Base-by-base conservation (phyloP, 2,113 vertebrate species). In the Talpa occidentalis region DNA sequence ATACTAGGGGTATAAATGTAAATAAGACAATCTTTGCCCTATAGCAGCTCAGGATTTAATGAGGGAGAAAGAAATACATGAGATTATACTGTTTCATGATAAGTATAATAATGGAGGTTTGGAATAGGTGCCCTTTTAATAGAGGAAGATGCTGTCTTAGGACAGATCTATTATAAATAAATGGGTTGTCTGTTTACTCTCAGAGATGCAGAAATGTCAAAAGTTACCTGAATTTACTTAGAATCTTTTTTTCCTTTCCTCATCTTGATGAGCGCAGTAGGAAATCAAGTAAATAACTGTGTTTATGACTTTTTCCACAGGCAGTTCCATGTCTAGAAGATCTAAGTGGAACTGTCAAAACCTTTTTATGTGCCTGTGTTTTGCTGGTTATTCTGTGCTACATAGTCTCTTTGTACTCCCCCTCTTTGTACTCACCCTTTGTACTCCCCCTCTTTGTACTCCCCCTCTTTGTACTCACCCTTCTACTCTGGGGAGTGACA, bases 51-150 rank as follows among this genome's bases (percentile, higher is more conserved):
- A 88, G 56, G 42, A 80, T 87, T 84, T 80, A 59, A 73, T 49
- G 35, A 93, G 44, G 54, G 67, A 81, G 84, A 76, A 56, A 54
- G 12, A 83, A 73, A 67, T 35, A 59, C 81, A 78, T 56, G 35
- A 59, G 70, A 40, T 82, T 94, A 49, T 5, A 88, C 12, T 92
- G n/a, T 28, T 30, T 56, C 24, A 10, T 64, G 56, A 10, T 80
- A 94, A 86, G 17, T 16, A 3, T 52, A 14, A n/a, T 54, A 64
- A 47, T 81, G 30, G 76, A 88, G 19, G 3, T n/a, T 30, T 93
- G 42, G 42, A 84, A 66, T 86, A 84, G 42, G n/a, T 94, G 73
- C 37, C 77, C 47, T 95, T 90, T 82, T 89, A 72, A 52, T 47
- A 28, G 44, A 79, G n/a, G 78, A 85, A 44, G 26, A 37, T 49